Percentiles rank a stretch among this genome's conserved stretches.
Conservation (phyloP, 2,113 vertebrate genomes). For the Chionomys nivalis region DNA sequence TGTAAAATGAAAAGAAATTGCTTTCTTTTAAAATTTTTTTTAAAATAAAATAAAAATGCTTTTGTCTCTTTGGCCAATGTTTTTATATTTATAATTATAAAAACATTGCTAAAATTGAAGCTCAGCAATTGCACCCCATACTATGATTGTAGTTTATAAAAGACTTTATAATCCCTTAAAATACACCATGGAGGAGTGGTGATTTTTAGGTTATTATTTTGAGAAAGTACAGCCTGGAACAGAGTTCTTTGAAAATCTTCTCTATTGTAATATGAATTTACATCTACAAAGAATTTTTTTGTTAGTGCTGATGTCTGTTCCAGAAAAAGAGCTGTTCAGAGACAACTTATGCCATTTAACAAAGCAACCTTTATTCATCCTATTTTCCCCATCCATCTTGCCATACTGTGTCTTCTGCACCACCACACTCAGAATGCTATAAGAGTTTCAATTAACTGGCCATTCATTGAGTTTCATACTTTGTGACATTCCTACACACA, state of each 20-base stretch:
- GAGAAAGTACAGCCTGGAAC: not conserved
- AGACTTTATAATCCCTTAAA: not conserved
- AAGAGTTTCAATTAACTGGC: not conserved
- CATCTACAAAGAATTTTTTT: not conserved
- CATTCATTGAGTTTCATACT: not conserved
- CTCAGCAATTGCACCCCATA: not conserved
- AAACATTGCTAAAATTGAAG: not conserved
- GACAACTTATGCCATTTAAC: not conserved
- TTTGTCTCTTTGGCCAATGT: not conserved
- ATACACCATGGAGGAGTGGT: not conserved
- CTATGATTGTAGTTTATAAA: not conserved
- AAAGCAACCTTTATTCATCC: not conserved
- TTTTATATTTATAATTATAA: conserved; percentile 4
- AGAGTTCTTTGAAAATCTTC: not conserved
- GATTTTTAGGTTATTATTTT: not conserved
- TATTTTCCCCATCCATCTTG: not conserved
- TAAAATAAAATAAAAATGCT: not conserved
- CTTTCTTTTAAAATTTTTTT: not conserved
- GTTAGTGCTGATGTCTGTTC: not conserved
- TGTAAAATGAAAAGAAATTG: too few relatives aligned
- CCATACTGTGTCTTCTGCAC: not conserved
- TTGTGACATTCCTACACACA: not conserved
- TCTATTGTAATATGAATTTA: not conserved
- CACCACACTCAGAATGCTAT: not conserved
- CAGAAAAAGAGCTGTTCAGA: not conserved